Conservation (phyloP, 2,797 vertebrate species). For the Tenualosa thibaudeaui region DNA sequence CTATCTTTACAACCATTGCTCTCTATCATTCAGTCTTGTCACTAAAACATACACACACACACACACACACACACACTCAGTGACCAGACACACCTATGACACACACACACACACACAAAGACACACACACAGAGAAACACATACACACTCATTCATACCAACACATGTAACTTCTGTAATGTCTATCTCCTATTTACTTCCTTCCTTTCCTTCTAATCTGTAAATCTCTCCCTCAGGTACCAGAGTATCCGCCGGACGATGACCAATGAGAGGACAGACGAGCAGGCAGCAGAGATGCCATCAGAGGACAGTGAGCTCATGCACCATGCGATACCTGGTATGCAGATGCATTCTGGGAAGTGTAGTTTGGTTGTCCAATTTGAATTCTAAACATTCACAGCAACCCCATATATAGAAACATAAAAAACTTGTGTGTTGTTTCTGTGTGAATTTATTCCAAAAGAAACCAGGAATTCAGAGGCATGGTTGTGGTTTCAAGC, state of each 20-base stretch:
- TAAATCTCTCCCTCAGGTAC: slow-evolving; percentile 74
- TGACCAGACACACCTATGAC: background rate
- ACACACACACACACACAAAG: background rate
- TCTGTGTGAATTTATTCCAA: no score
- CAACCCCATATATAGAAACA: background rate
- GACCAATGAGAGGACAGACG: slow-evolving; percentile 87
- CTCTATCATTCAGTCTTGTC: background rate
- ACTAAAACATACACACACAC: background rate
- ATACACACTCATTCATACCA: background rate
- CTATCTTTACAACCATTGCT: background rate
- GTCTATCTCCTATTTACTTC: background rate
- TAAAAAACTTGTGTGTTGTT: background rate
- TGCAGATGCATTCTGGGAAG: background rate
- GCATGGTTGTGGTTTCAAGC: background rate
- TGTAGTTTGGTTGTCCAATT: background rate
- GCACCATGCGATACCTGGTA: slow-evolving; percentile 86
- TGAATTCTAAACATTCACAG: no score
- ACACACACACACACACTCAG: background rate
- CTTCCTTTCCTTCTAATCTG: background rate
- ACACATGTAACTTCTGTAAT: background rate
- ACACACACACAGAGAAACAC: background rate
- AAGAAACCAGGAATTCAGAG: background rate
- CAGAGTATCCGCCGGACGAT: slow-evolving; percentile 96
- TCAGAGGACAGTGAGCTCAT: slow-evolving; percentile 82
- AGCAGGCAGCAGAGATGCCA: slow-evolving; percentile 76